A percentile compares a stretch with the other conserved stretches of the same genome.
phyloP scores from a whole-genome alignment of 2,888 invertebrate species.

The Ferdinandea cuprea region DNA sequence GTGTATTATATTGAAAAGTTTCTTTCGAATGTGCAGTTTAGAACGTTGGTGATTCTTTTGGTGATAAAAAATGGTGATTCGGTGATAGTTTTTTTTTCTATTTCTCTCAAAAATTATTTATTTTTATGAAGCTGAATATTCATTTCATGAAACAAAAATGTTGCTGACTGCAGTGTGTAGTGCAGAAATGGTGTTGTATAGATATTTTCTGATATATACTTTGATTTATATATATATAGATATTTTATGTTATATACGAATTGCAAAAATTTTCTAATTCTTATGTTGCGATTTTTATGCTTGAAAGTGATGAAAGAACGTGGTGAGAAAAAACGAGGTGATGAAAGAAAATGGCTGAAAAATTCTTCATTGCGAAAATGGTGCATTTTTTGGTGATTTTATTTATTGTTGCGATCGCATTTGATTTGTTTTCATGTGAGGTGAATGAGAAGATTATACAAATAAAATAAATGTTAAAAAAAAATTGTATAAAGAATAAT shows the following conservation, averaged over 20 bases:
- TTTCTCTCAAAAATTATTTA: constrained; percentile 31
- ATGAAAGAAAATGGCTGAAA: constrained; percentile 71
- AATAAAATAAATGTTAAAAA: constrained; percentile 22
- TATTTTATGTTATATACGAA: constrained; percentile 44
- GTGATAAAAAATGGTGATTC: constrained; percentile 71
- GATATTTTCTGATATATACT: constrained; percentile 30
- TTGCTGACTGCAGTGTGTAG: constrained; percentile 72
- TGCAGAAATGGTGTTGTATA: constrained; percentile 69
- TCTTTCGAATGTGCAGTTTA: constrained; percentile 50
- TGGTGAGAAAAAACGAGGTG: constrained; percentile 68
- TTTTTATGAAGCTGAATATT: constrained; percentile 63
- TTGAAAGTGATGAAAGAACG: constrained; percentile 72
- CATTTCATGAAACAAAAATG: constrained; percentile 61
- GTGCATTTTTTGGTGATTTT: constrained; percentile 52
- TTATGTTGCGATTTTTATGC: constrained; percentile 68
- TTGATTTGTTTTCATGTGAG: constrained; percentile 45
- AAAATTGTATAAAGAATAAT: too few relatives aligned
- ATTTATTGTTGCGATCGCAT: constrained; percentile 41
- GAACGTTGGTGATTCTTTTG: constrained; percentile 65
- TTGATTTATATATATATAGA: constrained; percentile 8
- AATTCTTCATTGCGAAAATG: constrained; percentile 66
- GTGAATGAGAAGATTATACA: constrained; percentile 54
- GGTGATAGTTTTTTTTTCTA: constrained; percentile 49
- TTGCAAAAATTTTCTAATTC: constrained; percentile 58
- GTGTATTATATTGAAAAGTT: constrained; percentile 56